These are phyloP conservation scores for Plumapathes pennacea DNA, from an alignment of 92 coral and sea anemone genomes.

Conservation along the genomic window DNA sequence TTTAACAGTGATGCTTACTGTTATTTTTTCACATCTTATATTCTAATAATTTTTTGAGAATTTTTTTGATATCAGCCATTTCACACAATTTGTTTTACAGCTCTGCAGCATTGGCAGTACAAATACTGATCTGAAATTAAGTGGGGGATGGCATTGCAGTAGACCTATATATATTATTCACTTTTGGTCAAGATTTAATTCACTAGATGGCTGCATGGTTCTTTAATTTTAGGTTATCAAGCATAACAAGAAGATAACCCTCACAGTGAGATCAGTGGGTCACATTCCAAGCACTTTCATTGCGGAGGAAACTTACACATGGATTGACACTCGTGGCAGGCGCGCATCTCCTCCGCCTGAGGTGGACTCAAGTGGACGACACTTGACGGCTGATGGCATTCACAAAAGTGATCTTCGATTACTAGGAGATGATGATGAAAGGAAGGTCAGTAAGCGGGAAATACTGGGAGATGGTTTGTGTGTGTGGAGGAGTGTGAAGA, in stretches of 20 bases:
- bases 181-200: neutral
- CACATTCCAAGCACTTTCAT: slow-evolving; percentile 87
- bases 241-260: slow-evolving; percentile 59
- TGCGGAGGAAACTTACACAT: slow-evolving; percentile 89
- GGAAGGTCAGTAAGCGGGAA: slow-evolving; percentile 83
- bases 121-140: too few species aligned
- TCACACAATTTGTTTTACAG: too few species aligned
- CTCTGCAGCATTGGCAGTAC: too few species aligned
- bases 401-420: slow-evolving; percentile 92
- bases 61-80: too few species aligned
- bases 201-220: neutral
- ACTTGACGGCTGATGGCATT: slow-evolving; percentile 62
- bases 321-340: slow-evolving; percentile 81
- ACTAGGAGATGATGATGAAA: slow-evolving; percentile 95
- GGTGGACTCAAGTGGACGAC: slow-evolving; percentile 72
- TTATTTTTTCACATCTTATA: too few species aligned
- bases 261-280: slow-evolving; percentile 85
- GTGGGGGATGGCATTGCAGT: too few species aligned
- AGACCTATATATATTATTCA: neutral
- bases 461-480: neutral
- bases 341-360: slow-evolving; percentile 83
- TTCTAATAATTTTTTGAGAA: too few species aligned
- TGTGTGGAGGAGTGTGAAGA: neutral
- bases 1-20: too few species aligned
- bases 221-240: slow-evolving; percentile 62